Percentiles rank a stretch among this genome's conserved stretches.
Evolutionary conservation across 2,113 vertebrate species (phyloP).

Genomic region (Sinocyclocheilus grahami): DNA sequence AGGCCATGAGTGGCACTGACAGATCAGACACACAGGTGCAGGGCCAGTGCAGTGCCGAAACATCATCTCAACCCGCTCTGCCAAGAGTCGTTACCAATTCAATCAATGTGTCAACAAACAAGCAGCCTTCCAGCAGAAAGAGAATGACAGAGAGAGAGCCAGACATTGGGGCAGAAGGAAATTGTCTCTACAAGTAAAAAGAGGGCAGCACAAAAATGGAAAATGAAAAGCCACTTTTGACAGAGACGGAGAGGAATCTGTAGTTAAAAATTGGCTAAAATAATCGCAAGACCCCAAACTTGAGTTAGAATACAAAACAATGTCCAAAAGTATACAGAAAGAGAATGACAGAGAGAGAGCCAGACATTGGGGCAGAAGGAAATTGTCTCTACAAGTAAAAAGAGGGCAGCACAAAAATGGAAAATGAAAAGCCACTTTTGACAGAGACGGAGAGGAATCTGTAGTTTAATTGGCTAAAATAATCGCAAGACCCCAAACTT

Average conservation of each 20-base stretch:
- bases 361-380: conserved; percentile 12
- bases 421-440: conserved; percentile 9
- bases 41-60: conserved; percentile 27
- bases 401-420: conserved; percentile 43
- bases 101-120: conserved; percentile 70
- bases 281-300: no score
- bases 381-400: neutral
- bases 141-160: conserved; percentile 37
- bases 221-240: conserved; percentile 7
- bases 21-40: conserved; percentile 14
- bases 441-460: conserved; percentile 24
- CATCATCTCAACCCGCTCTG: conserved; percentile 63
- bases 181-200: neutral
- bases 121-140: conserved; percentile 52
- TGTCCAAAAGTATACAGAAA: no score
- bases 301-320: no score
- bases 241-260: no score
- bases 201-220: conserved; percentile 43
- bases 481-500: neutral
- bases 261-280: no score
- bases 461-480: neutral
- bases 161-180: conserved; percentile 12
- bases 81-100: conserved; percentile 69
- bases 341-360: conserved; percentile 38
- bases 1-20: neutral